These are phyloP conservation scores for Petrocephalus sullivani DNA, from an alignment of 2,797 vertebrate species.

Conservation along the genomic window DNA sequence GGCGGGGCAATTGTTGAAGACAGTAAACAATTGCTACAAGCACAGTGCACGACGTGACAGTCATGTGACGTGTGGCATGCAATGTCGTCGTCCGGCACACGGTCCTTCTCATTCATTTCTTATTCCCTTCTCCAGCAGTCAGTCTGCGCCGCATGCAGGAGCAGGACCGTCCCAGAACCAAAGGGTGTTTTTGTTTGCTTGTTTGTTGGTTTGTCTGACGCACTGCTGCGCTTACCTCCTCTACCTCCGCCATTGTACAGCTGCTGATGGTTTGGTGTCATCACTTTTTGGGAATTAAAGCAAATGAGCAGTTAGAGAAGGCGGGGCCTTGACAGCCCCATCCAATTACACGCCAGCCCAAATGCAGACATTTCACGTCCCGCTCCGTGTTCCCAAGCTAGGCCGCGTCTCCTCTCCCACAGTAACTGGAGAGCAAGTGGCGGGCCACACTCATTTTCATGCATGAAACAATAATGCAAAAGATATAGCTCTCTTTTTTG, in stretches of 20 bases:
- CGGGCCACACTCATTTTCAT: not conserved
- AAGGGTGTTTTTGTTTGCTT: constrained; percentile 21
- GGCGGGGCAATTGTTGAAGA: constrained; percentile 23
- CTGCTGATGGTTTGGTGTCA: constrained; percentile 73
- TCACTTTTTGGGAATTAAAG: constrained; percentile 69
- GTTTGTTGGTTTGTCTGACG: not conserved
- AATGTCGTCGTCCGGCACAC: constrained; percentile 31
- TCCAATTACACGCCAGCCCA: not conserved
- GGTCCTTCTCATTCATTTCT: not conserved
- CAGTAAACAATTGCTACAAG: constrained; percentile 51
- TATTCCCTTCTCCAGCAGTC: constrained; percentile 2
- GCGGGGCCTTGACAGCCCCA: not conserved
- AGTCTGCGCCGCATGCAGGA: constrained; percentile 37
- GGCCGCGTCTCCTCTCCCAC: not conserved
- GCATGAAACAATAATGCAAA: not conserved
- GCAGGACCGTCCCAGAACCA: constrained; percentile 42
- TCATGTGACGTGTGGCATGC: constrained; percentile 63
- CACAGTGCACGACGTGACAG: constrained; percentile 54
- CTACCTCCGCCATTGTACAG: constrained; percentile 80
- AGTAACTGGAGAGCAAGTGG: not conserved
- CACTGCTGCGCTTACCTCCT: constrained; percentile 68
- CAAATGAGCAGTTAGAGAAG: constrained; percentile 61
- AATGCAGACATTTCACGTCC: not conserved
- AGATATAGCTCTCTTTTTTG: not conserved
- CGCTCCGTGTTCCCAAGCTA: not conserved